Conservation (phyloP, 2,888 invertebrate species). For the Apotomis turbidana region DNA sequence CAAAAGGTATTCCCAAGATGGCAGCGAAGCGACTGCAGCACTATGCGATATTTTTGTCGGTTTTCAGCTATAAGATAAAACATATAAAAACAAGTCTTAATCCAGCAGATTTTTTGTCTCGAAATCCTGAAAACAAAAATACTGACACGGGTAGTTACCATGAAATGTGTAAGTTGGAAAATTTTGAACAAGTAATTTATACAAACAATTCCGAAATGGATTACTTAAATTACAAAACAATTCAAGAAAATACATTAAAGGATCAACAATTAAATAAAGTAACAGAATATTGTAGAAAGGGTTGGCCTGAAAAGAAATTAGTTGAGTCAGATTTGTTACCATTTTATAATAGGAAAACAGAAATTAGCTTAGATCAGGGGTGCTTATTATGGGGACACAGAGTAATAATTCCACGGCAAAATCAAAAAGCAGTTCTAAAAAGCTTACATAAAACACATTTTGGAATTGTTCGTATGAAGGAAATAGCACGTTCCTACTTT, state of each 20-base stretch:
- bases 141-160: no score
- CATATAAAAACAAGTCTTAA: not conserved
- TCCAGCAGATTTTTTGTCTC: not conserved
- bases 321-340: not conserved
- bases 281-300: slow-evolving; percentile 4
- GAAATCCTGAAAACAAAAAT: no score
- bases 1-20: not conserved
- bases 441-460: slow-evolving; percentile 3
- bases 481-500: no score
- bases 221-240: no score
- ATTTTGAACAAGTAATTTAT: no score
- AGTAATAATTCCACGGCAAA: not conserved
- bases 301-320: slow-evolving; percentile 3
- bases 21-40: slow-evolving; percentile 1
- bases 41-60: slow-evolving; percentile 5
- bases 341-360: not conserved
- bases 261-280: not conserved
- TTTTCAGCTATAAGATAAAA: not conserved
- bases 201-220: no score
- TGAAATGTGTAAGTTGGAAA: no score
- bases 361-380: no score
- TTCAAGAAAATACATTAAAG: no score
- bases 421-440: not conserved
- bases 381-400: not conserved
- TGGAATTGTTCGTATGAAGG: not conserved